These are phyloP conservation scores for Lycopodina hypogea DNA, from an alignment of 37 sponge, comb jelly and placozoan genomes.

Conservation along the genomic window DNA sequence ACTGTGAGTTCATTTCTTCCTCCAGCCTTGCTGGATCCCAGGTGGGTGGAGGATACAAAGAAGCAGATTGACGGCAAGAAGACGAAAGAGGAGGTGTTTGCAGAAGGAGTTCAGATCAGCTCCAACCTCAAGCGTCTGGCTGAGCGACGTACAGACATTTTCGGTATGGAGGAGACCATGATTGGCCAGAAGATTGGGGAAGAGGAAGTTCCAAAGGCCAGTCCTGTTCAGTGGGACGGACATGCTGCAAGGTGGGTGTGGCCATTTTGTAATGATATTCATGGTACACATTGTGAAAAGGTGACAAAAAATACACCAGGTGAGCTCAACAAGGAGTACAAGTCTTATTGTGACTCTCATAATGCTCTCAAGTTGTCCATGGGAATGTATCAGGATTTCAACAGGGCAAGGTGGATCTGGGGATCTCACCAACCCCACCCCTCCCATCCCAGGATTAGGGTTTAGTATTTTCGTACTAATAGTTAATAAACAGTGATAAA, in stretches of 20 bases:
- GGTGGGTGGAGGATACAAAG: conserved; percentile 78
- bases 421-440: no score
- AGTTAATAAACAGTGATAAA: no score
- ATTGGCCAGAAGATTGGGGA: conserved; percentile 80
- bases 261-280: not conserved
- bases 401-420: no score
- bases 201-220: conserved; percentile 3
- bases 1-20: no score
- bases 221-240: conserved; percentile 79
- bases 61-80: conserved; percentile 67
- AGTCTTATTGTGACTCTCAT: no score
- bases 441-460: no score
- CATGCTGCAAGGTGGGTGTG: conserved; percentile 55
- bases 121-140: conserved; percentile 77
- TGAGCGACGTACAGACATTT: conserved; percentile 91
- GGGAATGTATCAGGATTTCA: no score
- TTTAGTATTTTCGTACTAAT: no score
- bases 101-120: conserved; percentile 75
- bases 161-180: conserved; percentile 90
- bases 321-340: no score
- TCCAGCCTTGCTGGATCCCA: conserved; percentile 89
- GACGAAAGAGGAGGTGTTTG: conserved; percentile 79
- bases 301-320: no score
- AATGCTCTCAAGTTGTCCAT: no score
- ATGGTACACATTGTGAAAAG: no score